These are phyloP conservation scores for Rhodinocichla rosea DNA, from an alignment of 2,113 vertebrate genomes.

Conservation along the genomic window DNA sequence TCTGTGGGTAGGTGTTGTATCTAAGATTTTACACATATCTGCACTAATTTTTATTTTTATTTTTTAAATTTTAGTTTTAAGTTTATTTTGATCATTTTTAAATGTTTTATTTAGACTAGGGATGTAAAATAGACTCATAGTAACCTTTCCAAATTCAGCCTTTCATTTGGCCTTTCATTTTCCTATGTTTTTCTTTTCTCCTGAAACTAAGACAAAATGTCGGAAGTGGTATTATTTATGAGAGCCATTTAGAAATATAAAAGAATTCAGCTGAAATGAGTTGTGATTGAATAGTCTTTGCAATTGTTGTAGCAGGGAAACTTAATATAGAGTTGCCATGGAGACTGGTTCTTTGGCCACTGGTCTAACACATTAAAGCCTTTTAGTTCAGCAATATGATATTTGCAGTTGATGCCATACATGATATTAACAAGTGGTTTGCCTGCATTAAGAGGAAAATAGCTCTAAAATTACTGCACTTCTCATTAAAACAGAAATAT, in stretches of 20 bases:
- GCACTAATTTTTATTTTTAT: not conserved
- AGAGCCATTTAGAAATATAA: conserved; percentile 59
- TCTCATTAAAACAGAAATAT: conserved; percentile 28
- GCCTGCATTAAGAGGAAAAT: conserved; percentile 34
- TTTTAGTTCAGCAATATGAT: conserved; percentile 70
- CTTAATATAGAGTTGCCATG: conserved; percentile 73
- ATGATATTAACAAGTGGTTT: conserved; percentile 66
- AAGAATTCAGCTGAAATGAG: conserved; percentile 58
- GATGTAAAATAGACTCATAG: not conserved
- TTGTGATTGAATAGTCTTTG: conserved; percentile 62
- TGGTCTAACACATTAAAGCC: conserved; percentile 68
- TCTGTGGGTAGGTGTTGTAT: not conserved
- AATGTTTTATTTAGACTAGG: not conserved
- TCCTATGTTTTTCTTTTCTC: not conserved
- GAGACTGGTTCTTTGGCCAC: conserved; percentile 73
- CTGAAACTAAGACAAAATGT: conserved; percentile 44
- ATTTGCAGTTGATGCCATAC: conserved; percentile 59
- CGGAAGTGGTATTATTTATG: conserved; percentile 55
- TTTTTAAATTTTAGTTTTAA: not conserved
- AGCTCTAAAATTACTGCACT: conserved; percentile 24
- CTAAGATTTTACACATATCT: not conserved
- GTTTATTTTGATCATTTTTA: not conserved
- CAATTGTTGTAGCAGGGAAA: conserved; percentile 47
- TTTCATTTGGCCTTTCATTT: not conserved
- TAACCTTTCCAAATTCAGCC: not conserved